A percentile compares a stretch with the other conserved stretches of the same genome.
phyloP scores from a whole-genome alignment of 53 echinoderm and acorn worm genomes.

The Mesocentrotus franciscanus region DNA sequence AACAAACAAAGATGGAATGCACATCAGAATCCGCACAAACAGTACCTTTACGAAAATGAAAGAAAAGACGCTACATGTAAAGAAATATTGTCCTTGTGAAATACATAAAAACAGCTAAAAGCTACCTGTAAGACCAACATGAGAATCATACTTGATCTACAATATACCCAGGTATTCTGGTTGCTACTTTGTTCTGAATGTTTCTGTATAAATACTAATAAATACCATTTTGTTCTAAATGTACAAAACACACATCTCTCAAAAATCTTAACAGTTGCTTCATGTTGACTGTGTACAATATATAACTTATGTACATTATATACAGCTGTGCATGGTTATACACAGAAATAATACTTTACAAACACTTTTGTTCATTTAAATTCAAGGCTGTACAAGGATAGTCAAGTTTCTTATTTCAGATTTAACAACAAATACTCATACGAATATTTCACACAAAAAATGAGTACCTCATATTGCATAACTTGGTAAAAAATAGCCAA shows the following conservation, averaged over 20 bases:
- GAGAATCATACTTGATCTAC: not conserved
- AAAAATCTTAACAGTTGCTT: slow-evolving; percentile 1
- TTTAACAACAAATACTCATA: not conserved
- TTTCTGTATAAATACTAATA: slow-evolving; percentile 22
- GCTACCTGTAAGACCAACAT: not conserved
- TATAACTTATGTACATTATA: not conserved
- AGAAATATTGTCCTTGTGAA: not conserved
- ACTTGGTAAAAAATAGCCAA: not conserved
- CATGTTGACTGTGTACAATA: not conserved
- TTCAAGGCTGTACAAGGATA: slow-evolving; percentile 5
- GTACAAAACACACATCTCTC: not conserved
- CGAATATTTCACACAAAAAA: slow-evolving; percentile 9
- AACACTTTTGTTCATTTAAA: not conserved
- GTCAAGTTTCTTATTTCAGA: slow-evolving; percentile 10
- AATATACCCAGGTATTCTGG: not conserved
- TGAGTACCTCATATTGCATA: slow-evolving; percentile 22
- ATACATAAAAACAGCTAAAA: not conserved
- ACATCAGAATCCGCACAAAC: too few relatives aligned
- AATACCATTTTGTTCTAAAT: not conserved
- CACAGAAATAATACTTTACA: not conserved
- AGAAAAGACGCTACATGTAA: not conserved
- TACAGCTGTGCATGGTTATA: not conserved
- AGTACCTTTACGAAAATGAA: too few relatives aligned
- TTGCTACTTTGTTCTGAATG: not conserved
- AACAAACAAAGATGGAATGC: too few relatives aligned